Evolutionary conservation across 2,888 invertebrate genomes (phyloP).

Genomic region (Isoperla grammatica): DNA sequence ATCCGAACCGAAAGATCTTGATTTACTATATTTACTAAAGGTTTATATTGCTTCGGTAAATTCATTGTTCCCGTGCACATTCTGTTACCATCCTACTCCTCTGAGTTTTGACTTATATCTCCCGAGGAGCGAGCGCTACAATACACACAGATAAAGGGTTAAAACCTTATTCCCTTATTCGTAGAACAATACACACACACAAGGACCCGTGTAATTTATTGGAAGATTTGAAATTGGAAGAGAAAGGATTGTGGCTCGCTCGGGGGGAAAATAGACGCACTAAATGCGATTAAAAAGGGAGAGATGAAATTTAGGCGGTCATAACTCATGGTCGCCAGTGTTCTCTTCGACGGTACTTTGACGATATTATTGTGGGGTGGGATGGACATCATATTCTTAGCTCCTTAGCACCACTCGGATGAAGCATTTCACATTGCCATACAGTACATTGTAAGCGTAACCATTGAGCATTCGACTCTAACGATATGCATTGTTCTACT

Average conservation of each 20-base stretch:
- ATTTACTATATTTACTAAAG: slow-evolving; percentile 29
- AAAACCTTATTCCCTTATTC: slow-evolving; percentile 17
- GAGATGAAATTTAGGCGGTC: neutral
- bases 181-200: slow-evolving; percentile 24
- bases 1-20: slow-evolving; percentile 22
- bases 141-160: slow-evolving; percentile 22
- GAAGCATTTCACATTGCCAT: too few species aligned
- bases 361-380: too few species aligned
- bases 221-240: slow-evolving; percentile 27
- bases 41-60: slow-evolving; percentile 30
- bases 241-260: slow-evolving; percentile 25
- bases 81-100: slow-evolving; percentile 14
- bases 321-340: too few species aligned
- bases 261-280: slow-evolving; percentile 9
- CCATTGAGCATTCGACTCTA: too few species aligned
- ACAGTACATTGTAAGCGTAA: too few species aligned
- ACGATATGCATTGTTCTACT: too few species aligned
- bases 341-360: too few species aligned
- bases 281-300: slow-evolving; percentile 17
- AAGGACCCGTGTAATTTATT: slow-evolving; percentile 24
- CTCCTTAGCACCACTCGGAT: too few species aligned
- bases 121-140: slow-evolving; percentile 8
- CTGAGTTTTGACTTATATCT: slow-evolving; percentile 19
- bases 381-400: too few species aligned
- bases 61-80: slow-evolving; percentile 21